Conservation (phyloP, 1,140 invertebrate species). For the Zaprionus ornatus region DNA sequence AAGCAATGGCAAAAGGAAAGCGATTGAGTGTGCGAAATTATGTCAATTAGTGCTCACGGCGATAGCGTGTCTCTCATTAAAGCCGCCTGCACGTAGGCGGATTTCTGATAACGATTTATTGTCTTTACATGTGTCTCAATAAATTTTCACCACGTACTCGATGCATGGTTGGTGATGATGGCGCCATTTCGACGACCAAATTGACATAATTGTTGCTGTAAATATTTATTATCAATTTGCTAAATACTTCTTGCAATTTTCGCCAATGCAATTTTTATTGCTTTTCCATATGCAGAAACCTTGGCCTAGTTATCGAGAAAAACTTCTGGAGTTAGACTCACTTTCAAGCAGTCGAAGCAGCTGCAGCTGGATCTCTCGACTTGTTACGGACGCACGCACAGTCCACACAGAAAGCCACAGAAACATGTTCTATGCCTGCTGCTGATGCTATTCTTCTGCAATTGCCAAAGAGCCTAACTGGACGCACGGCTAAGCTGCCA, state of each 20-base stretch:
- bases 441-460: not conserved
- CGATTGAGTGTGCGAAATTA: slow-evolving; percentile 54
- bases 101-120: slow-evolving; percentile 56
- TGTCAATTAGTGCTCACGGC: slow-evolving; percentile 57
- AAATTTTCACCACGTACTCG: slow-evolving; percentile 77
- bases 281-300: slow-evolving; percentile 57
- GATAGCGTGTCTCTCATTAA: slow-evolving; percentile 50
- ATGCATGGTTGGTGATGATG: slow-evolving; percentile 40
- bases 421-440: slow-evolving; percentile 64
- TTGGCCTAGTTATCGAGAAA: slow-evolving; percentile 51
- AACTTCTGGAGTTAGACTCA: slow-evolving; percentile 36
- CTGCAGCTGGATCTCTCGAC: slow-evolving; percentile 25
- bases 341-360: slow-evolving; percentile 26
- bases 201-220: slow-evolving; percentile 52
- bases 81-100: slow-evolving; percentile 52
- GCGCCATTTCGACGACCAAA: slow-evolving; percentile 64
- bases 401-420: slow-evolving; percentile 1
- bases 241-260: slow-evolving; percentile 48
- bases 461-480: not conserved
- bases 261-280: slow-evolving; percentile 34
- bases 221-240: slow-evolving; percentile 49
- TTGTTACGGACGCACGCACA: slow-evolving; percentile 31
- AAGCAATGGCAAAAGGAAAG: slow-evolving; percentile 64
- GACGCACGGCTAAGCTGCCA: slow-evolving; percentile 16
- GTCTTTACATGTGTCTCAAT: slow-evolving; percentile 50